A percentile compares a stretch with the other conserved stretches of the same genome.
Conservation (phyloP, 2,113 vertebrate species). For the Ctenodactylus gundi region DNA sequence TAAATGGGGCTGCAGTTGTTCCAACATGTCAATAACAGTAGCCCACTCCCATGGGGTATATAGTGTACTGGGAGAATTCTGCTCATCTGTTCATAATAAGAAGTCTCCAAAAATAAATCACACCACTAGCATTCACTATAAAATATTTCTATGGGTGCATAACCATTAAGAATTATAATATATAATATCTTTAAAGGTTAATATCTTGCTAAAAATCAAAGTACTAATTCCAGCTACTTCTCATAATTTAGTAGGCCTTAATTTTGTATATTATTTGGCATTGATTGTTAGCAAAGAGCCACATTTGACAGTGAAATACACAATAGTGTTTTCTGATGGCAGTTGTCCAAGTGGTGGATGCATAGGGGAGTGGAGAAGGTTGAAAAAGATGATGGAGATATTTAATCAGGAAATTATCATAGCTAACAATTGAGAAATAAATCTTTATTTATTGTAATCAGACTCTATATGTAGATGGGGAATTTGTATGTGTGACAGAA, state of each 20-base stretch:
- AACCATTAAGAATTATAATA: not conserved
- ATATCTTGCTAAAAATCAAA: slow-evolving; percentile 50
- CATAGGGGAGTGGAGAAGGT: not conserved
- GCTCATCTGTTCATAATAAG: slow-evolving; percentile 61
- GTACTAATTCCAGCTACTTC: slow-evolving; percentile 60
- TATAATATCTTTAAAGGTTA: slow-evolving; percentile 64
- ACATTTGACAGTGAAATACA: not conserved
- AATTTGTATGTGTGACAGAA: slow-evolving; percentile 59
- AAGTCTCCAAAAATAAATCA: slow-evolving; percentile 20
- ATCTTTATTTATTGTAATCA: slow-evolving; percentile 45
- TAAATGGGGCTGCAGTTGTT: not conserved
- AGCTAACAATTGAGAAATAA: slow-evolving; percentile 64
- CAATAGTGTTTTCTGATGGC: not conserved
- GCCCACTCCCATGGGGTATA: not conserved
- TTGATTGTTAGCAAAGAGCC: not conserved
- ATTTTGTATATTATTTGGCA: not conserved
- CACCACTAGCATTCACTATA: slow-evolving; percentile 3
- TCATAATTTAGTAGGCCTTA: not conserved
- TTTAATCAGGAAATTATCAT: slow-evolving; percentile 49
- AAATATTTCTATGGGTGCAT: not conserved
- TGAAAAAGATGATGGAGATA: not conserved
- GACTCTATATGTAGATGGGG: slow-evolving; percentile 37
- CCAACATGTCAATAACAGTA: slow-evolving; percentile 52
- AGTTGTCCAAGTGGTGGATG: not conserved
- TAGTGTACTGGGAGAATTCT: slow-evolving; percentile 39